These are phyloP conservation scores for Drosophila chauvacae DNA, from an alignment of 1,140 invertebrate genomes.

Conservation along the genomic window DNA sequence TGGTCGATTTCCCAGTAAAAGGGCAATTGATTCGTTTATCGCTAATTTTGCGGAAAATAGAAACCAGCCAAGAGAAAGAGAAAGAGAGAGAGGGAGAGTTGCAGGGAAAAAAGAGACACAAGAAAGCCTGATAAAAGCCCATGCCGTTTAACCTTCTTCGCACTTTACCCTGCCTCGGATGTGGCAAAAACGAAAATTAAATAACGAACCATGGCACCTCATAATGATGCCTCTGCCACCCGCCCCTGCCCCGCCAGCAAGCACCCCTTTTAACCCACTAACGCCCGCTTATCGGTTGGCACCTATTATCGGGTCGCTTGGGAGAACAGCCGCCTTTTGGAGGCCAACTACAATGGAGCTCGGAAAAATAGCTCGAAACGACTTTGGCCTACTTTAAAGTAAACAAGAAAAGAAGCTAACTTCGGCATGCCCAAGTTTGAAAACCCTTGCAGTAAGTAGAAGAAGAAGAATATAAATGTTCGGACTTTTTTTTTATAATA, in stretches of 20 bases:
- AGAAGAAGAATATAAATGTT: too few relatives aligned
- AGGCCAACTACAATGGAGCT: constrained; percentile 15
- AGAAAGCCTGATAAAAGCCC: not conserved
- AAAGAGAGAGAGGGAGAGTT: not conserved
- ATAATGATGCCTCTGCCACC: constrained; percentile 9
- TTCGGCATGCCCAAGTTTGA: too few relatives aligned
- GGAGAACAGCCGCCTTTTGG: constrained; percentile 15
- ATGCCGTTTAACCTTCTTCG: constrained; percentile 36
- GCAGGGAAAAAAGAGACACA: too few relatives aligned
- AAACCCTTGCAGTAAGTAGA: too few relatives aligned
- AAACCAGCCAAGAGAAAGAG: not conserved
- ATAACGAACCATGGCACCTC: constrained; percentile 28
- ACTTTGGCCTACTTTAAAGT: not conserved
- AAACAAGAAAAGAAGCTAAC: too few relatives aligned
- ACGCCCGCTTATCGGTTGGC: constrained; percentile 41
- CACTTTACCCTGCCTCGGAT: constrained; percentile 5
- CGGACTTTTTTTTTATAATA: too few relatives aligned
- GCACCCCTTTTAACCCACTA: constrained; percentile 18
- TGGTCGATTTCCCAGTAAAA: constrained; percentile 26
- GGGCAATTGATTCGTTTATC: constrained; percentile 37
- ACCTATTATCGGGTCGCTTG: constrained; percentile 42
- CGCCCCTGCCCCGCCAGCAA: not conserved
- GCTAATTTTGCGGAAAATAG: constrained; percentile 41
- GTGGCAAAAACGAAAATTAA: constrained; percentile 27
- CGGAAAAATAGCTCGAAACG: not conserved